These are phyloP conservation scores for Toxonevra muliebris DNA, from an alignment of 2,888 invertebrate genomes.

Conservation along the genomic window DNA sequence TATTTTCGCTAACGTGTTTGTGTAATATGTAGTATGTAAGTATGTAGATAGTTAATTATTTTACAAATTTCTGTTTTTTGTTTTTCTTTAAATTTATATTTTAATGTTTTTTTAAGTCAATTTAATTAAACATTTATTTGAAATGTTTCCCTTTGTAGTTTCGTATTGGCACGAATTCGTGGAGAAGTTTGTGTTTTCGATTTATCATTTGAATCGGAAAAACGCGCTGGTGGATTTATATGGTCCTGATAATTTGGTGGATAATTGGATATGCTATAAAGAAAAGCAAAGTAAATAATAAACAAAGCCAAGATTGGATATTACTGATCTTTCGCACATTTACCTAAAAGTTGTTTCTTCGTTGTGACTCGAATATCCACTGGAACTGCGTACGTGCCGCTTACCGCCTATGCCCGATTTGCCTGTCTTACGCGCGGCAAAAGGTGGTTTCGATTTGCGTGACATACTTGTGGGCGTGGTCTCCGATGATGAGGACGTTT, in stretches of 20 bases:
- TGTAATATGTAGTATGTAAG: too few species aligned
- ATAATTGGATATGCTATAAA: slow-evolving; percentile 78
- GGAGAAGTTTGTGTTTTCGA: slow-evolving; percentile 64
- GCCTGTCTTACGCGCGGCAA: slow-evolving; percentile 73
- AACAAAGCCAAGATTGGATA: background rate
- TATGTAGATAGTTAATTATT: too few species aligned
- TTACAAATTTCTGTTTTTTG: too few species aligned
- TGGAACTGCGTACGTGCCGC: slow-evolving; percentile 79
- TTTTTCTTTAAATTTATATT: too few species aligned
- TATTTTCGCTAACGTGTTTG: too few species aligned
- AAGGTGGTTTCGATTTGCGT: slow-evolving; percentile 78
- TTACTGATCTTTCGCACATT: slow-evolving; percentile 20
- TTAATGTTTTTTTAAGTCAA: slow-evolving; percentile 37
- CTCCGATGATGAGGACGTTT: slow-evolving; percentile 82
- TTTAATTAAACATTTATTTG: slow-evolving; percentile 77
- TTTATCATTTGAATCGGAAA: slow-evolving; percentile 74
- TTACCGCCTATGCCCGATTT: slow-evolving; percentile 70
- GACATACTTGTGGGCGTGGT: slow-evolving; percentile 75
- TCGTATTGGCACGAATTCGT: slow-evolving; percentile 67
- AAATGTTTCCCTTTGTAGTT: slow-evolving; percentile 75
- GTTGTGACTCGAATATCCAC: slow-evolving; percentile 84
- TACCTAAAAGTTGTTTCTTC: slow-evolving; percentile 87
- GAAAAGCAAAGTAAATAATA: background rate
- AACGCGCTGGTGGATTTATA: slow-evolving; percentile 86
- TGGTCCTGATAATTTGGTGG: slow-evolving; percentile 83